Percentiles rank a stretch among this genome's conserved stretches.
Evolutionary conservation across 2,888 invertebrate genomes (phyloP).

Genomic region (Escarpia spicata): DNA sequence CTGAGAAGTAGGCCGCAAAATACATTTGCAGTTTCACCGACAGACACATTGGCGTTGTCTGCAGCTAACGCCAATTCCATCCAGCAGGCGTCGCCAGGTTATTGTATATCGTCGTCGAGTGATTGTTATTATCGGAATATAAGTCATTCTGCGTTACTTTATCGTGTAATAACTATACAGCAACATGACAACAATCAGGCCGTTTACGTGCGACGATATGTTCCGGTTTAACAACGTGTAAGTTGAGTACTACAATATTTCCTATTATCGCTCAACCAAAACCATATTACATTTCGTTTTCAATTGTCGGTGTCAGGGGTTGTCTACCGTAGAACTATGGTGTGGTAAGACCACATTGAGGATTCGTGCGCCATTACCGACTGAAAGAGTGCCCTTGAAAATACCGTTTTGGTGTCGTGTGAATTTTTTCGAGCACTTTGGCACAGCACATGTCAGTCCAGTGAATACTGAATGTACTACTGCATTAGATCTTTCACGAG

Average conservation of each 20-base stretch:
- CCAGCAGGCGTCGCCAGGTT: background rate
- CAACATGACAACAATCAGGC: constrained; percentile 87
- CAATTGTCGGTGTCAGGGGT: too few relatives aligned
- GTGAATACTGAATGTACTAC: too few relatives aligned
- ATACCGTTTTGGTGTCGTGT: too few relatives aligned
- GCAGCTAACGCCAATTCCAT: background rate
- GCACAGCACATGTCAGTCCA: too few relatives aligned
- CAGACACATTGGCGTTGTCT: background rate
- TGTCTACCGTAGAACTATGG: too few relatives aligned
- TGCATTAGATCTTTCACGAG: too few relatives aligned
- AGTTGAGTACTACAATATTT: constrained; percentile 66
- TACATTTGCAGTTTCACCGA: background rate
- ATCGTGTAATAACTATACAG: background rate
- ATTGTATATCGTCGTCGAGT: background rate
- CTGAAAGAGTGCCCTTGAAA: too few relatives aligned
- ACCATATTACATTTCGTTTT: too few relatives aligned
- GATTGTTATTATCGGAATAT: background rate
- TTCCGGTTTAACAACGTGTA: constrained; percentile 95
- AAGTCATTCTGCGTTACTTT: background rate
- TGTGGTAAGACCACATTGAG: too few relatives aligned
- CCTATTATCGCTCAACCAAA: constrained; percentile 28
- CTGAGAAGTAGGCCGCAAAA: background rate
- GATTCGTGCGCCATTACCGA: too few relatives aligned
- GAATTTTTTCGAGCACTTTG: too few relatives aligned
- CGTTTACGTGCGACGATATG: constrained; percentile 93